Percentiles rank a stretch among this genome's conserved stretches.
phyloP scores from a whole-genome alignment of 2,797 vertebrate genomes.

The Siniperca scherzeri region DNA sequence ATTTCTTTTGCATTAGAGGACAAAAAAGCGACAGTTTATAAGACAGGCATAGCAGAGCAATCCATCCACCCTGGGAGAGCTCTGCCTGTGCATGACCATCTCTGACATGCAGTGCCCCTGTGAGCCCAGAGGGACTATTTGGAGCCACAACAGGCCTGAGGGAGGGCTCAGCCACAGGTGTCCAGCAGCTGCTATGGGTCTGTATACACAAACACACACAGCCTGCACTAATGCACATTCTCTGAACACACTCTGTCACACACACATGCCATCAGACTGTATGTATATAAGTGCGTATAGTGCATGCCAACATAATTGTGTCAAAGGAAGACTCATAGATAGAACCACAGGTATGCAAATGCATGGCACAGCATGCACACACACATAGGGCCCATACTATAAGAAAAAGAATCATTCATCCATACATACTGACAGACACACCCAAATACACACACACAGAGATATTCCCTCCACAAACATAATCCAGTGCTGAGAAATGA shows the following conservation, averaged over 20 bases:
- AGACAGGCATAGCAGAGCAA: conserved; percentile 55
- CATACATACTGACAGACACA: conserved; percentile 38
- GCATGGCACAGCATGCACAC: conserved; percentile 32
- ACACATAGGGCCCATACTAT: not conserved
- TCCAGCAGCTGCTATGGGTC: conserved; percentile 80
- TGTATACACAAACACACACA: conserved; percentile 69
- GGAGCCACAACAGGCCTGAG: conserved; percentile 73
- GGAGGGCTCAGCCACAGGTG: conserved; percentile 74
- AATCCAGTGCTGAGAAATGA: conserved; percentile 46
- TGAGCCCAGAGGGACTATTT: conserved; percentile 77
- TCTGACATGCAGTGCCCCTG: conserved; percentile 53
- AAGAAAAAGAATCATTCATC: conserved; percentile 21
- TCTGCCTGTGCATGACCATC: conserved; percentile 41
- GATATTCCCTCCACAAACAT: conserved; percentile 34
- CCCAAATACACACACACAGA: conserved; percentile 18
- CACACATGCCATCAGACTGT: conserved; percentile 44
- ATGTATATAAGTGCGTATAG: conserved; percentile 24
- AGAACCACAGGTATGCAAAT: conserved; percentile 48
- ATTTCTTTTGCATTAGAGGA: conserved; percentile 49
- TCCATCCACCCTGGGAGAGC: conserved; percentile 29
- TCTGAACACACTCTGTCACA: conserved; percentile 42
- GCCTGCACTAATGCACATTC: conserved; percentile 66
- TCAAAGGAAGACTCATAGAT: conserved; percentile 42
- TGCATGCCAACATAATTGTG: conserved; percentile 57
- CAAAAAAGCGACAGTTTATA: conserved; percentile 28